A percentile compares a stretch with the other conserved stretches of the same genome.
phyloP scores from a whole-genome alignment of 2,113 vertebrate genomes.

The Pangasianodon gigas region DNA sequence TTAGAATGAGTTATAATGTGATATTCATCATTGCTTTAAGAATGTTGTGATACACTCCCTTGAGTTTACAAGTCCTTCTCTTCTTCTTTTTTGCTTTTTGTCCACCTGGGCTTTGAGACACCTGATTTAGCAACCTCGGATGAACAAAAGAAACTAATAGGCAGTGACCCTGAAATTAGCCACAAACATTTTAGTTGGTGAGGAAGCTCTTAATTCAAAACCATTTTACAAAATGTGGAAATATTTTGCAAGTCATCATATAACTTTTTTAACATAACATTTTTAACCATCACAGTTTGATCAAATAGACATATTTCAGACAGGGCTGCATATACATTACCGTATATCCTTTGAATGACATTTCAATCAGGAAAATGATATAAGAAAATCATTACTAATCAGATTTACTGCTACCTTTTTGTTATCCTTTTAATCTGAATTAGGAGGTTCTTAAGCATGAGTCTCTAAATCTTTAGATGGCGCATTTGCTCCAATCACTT shows the following conservation, averaged over 20 bases:
- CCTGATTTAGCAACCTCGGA: not conserved
- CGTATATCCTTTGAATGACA: not conserved
- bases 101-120: not conserved
- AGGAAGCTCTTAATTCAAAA: not conserved
- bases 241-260: not conserved
- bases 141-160: not conserved
- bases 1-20: no score
- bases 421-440: conserved; percentile 31
- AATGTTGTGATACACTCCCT: not conserved
- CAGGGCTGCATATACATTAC: not conserved
- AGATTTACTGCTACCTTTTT: conserved; percentile 33
- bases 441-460: conserved; percentile 22
- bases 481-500: not conserved
- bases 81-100: not conserved
- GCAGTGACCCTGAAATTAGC: not conserved
- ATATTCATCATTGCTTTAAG: not conserved
- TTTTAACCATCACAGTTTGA: not conserved
- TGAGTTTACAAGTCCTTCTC: not conserved
- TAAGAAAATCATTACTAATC: conserved; percentile 10
- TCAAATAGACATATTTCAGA: not conserved
- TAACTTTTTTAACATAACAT: no score
- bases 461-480: conserved; percentile 14
- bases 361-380: conserved; percentile 1
- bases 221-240: not conserved
- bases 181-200: not conserved